phyloP scores from a whole-genome alignment of 1,140 invertebrate species.

The Galleria mellonella region DNA sequence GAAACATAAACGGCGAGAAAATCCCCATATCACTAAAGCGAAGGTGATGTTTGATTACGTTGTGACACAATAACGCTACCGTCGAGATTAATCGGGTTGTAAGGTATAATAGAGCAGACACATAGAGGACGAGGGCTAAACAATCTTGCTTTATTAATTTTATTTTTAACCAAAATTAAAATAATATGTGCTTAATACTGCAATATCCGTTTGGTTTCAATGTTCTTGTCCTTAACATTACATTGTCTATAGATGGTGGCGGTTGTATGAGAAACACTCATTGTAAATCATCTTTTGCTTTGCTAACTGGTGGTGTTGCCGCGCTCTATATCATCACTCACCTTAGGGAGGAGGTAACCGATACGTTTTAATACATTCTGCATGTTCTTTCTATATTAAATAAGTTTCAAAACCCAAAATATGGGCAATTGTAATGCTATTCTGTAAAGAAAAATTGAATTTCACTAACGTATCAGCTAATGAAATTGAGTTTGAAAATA shows the following conservation, averaged over 20 bases:
- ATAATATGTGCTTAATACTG: not conserved
- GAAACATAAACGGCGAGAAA: no score
- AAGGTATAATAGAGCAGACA: no score
- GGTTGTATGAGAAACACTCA: slow-evolving; percentile 74
- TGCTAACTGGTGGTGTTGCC: slow-evolving; percentile 65
- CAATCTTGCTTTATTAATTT: not conserved
- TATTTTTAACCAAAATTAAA: not conserved
- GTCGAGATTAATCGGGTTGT: no score
- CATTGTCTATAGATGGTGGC: slow-evolving; percentile 71
- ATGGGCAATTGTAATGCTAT: no score
- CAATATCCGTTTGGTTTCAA: no score
- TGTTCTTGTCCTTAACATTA: not conserved
- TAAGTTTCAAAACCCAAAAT: not conserved
- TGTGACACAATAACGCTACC: no score
- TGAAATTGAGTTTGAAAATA: no score
- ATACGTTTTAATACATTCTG: slow-evolving; percentile 14
- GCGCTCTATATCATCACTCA: slow-evolving; percentile 40
- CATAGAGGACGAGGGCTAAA: no score
- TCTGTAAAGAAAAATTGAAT: no score
- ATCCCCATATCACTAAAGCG: no score
- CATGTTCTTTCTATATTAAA: slow-evolving; percentile 6
- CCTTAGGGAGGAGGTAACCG: slow-evolving; percentile 61
- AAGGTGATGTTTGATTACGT: no score
- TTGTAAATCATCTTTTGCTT: slow-evolving; percentile 72
- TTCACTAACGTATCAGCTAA: no score